These are phyloP conservation scores for Cephus cinctus DNA, from an alignment of 1,140 invertebrate genomes.

Conservation along the genomic window DNA sequence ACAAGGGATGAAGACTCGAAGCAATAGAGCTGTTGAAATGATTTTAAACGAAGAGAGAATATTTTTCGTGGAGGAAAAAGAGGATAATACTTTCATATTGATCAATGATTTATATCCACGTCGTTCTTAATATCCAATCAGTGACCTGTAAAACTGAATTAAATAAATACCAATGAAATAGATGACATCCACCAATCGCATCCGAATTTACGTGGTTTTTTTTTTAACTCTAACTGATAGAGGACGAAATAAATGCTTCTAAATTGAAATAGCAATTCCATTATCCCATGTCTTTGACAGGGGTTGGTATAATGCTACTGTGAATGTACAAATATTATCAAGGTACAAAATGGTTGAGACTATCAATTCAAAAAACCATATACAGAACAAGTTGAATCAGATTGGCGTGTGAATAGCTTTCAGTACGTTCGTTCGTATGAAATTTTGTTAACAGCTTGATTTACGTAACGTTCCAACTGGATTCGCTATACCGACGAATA, in stretches of 20 bases:
- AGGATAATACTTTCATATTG: no score
- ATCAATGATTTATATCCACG: no score
- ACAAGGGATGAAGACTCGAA: no score
- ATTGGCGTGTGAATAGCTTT: not conserved
- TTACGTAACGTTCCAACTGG: not conserved
- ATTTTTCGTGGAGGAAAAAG: no score
- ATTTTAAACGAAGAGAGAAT: no score
- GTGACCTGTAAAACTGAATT: no score
- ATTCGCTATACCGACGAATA: not conserved
- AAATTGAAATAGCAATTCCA: conserved; percentile 39
- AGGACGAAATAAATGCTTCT: conserved; percentile 31
- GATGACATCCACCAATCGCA: no score
- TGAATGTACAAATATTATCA: conserved; percentile 18
- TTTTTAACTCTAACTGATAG: conserved; percentile 3
- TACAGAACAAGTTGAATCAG: not conserved
- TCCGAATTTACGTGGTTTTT: no score
- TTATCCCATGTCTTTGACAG: conserved; percentile 34
- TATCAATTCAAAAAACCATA: not conserved
- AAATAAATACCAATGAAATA: no score
- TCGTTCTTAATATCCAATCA: no score
- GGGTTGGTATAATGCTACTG: conserved; percentile 1
- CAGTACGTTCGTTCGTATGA: not conserved
- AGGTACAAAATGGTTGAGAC: no score
- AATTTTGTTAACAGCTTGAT: not conserved
- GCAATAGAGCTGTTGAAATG: no score